These are phyloP conservation scores for Epirrhoe tristata DNA, from an alignment of 2,888 invertebrate genomes.

Conservation along the genomic window DNA sequence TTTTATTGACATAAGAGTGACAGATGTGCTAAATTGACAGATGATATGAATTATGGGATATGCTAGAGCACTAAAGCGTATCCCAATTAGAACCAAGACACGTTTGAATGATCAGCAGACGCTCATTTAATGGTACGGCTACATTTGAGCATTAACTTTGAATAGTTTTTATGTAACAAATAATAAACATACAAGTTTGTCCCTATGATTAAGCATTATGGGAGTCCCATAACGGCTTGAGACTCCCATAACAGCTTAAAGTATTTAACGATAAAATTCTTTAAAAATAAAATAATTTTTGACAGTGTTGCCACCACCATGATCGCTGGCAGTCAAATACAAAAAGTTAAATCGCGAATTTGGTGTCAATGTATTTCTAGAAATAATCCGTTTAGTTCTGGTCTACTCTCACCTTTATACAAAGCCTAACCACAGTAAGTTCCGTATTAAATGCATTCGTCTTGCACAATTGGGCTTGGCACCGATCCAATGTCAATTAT, in stretches of 20 bases:
- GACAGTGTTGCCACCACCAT: no score
- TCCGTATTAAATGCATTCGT: conserved; percentile 42
- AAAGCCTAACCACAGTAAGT: conserved; percentile 28
- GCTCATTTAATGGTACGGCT: conserved; percentile 4
- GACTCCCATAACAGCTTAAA: no score
- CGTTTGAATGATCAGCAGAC: conserved; percentile 5
- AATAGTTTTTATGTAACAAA: not conserved
- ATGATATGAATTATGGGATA: not conserved
- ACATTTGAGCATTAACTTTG: not conserved
- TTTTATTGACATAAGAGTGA: no score
- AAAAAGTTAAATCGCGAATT: no score
- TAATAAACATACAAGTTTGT: no score
- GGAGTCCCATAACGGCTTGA: no score
- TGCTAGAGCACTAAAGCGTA: conserved; percentile 11
- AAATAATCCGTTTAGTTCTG: not conserved
- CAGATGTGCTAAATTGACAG: not conserved
- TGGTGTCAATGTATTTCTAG: no score
- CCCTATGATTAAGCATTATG: no score
- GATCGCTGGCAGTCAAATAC: no score
- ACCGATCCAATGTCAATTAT: conserved; percentile 78
- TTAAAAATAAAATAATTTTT: no score
- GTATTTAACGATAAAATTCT: no score
- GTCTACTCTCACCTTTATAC: not conserved
- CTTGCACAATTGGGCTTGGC: conserved; percentile 69
- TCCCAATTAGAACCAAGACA: conserved; percentile 18